phyloP scores from a whole-genome alignment of 1,140 invertebrate species.

The Magallana angulata region DNA sequence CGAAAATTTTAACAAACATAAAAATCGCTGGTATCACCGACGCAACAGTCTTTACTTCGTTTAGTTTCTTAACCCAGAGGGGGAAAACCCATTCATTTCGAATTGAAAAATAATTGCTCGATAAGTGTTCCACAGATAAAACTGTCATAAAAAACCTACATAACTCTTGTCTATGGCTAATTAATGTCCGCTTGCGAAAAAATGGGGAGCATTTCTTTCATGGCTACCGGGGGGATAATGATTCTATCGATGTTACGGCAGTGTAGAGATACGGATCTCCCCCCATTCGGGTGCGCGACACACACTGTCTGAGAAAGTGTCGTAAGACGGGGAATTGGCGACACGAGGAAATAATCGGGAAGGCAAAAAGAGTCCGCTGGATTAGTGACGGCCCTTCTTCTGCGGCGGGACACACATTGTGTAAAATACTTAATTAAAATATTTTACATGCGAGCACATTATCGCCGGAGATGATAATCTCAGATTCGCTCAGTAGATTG shows the following conservation, averaged over 20 bases:
- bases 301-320: conserved; percentile 21
- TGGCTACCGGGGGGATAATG: conserved; percentile 17
- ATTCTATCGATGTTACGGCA: conserved; percentile 13
- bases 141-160: background rate
- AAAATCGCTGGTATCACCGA: background rate
- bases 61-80: background rate
- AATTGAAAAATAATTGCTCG: conserved; percentile 16
- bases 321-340: conserved; percentile 22
- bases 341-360: conserved; percentile 7
- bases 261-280: background rate
- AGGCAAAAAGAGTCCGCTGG: conserved; percentile 9
- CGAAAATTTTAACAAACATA: conserved; percentile 1
- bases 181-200: background rate
- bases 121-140: background rate
- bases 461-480: conserved; percentile 21
- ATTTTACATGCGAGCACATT: conserved; percentile 27
- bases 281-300: conserved; percentile 15
- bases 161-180: conserved; percentile 17
- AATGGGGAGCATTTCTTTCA: conserved; percentile 11
- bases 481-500: background rate
- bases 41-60: background rate
- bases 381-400: background rate
- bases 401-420: conserved; percentile 9
- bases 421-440: conserved; percentile 31
- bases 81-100: background rate